Evolutionary conservation across 2,888 invertebrate genomes (phyloP).

Genomic region (Gasteruption jaculator): DNA sequence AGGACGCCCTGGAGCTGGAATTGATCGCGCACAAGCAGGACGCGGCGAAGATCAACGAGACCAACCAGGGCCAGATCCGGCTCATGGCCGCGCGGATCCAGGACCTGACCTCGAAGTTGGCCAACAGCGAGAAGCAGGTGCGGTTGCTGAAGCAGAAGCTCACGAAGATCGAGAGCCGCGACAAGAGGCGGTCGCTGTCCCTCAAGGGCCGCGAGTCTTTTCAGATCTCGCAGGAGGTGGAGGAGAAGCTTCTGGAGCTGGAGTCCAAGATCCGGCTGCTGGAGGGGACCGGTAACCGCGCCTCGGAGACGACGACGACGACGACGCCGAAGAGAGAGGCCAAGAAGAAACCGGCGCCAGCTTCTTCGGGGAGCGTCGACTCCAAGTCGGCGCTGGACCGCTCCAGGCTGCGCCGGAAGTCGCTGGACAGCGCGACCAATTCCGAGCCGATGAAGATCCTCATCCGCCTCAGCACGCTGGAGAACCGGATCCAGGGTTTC

Average conservation of each 20-base stretch:
- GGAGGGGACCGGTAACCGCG: slow-evolving; percentile 57
- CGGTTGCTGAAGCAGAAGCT: slow-evolving; percentile 75
- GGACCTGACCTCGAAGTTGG: slow-evolving; percentile 77
- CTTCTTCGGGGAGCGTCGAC: no score
- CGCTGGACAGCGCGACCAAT: slow-evolving; percentile 72
- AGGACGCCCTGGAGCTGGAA: slow-evolving; percentile 76
- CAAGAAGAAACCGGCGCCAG: no score
- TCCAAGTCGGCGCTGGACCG: slow-evolving; percentile 38
- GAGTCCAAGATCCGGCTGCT: slow-evolving; percentile 72
- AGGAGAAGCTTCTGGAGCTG: slow-evolving; percentile 76
- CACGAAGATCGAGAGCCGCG: slow-evolving; percentile 70
- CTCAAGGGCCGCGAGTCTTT: slow-evolving; percentile 79
- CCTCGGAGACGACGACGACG: slow-evolving; percentile 55
- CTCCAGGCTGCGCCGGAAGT: slow-evolving; percentile 65
- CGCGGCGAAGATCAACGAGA: slow-evolving; percentile 62
- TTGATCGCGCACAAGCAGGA: slow-evolving; percentile 72
- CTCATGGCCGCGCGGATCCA: slow-evolving; percentile 80
- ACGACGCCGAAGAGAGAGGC: slow-evolving; percentile 55
- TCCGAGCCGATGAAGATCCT: slow-evolving; percentile 78
- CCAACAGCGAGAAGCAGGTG: slow-evolving; percentile 77
- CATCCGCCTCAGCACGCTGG: slow-evolving; percentile 70
- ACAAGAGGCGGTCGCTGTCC: slow-evolving; percentile 76
- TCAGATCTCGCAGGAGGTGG: slow-evolving; percentile 77
- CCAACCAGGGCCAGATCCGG: slow-evolving; percentile 69
- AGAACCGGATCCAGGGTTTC: no score